Base-by-base conservation (phyloP, 2,888 invertebrate genomes). In the Ectemnius cavifrons region DNA sequence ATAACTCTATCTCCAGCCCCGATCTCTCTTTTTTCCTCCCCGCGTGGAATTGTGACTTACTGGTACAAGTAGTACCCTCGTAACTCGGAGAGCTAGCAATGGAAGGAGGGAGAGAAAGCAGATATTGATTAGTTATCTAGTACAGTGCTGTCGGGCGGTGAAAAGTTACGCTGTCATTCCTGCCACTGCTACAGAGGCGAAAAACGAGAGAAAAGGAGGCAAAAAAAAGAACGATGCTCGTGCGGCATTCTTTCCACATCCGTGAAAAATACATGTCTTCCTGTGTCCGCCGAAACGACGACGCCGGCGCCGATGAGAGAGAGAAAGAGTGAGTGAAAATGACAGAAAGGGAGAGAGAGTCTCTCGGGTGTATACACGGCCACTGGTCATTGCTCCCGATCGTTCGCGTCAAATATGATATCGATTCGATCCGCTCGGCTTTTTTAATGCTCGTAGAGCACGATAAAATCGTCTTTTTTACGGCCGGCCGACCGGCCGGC, bases 341-440 rank as follows among this genome's bases (percentile, higher is more conserved):
- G 23, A 49, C 66, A 27, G 28, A 60, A 28, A 47, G 60, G 23
- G 2, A 23, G n/a, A n/a, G 28, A 60, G 49, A 47, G 60, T 60
- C 28, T 67, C 23, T 2, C 61, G 23, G 56, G 28, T 56, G 49
- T 16, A 27, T 57, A 57, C 63, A 27, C 18, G 45, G 20, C 8
- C 16, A 18, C 28, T 47, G 69, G 69, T 69, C 69, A 56, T 69
- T 63, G 69, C 56, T 63, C 69, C 47, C 63, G 57, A 68, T 63
- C 27, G 37, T 11, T 37, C 37, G 63, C 27, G 57, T 16, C 60
- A 45, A 52, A 69, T 70, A 63, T 52, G 52, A 52, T 52, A 60
- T 61, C 20, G 63, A 73, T 73, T 56, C 69, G 63, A 20, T 14
- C 20, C 58, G 46, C 58, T 37, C 18, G 5, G 46, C 63, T 11